Evolutionary conservation across 2,888 invertebrate species (phyloP).

Genomic region (Pristionchus fissidentatus): DNA sequence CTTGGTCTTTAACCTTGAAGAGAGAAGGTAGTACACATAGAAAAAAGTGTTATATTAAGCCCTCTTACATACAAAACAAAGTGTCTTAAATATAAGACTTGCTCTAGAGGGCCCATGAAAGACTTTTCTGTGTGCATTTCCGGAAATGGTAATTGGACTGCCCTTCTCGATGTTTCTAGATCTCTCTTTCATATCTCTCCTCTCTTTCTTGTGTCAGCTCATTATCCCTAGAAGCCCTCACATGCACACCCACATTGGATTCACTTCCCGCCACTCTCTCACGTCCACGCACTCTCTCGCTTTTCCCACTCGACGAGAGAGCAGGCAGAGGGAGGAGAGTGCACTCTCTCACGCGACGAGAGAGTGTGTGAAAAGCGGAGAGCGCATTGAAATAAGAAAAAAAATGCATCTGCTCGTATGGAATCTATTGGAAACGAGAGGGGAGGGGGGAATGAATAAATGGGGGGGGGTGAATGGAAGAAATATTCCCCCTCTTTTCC

Average conservation of each 20-base stretch:
- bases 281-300: neutral
- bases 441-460: no score
- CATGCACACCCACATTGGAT: neutral
- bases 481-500: neutral
- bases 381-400: neutral
- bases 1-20: no score
- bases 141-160: no score
- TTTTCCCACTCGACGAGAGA: neutral
- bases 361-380: neutral
- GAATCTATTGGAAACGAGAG: neutral
- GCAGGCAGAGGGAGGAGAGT: neutral
- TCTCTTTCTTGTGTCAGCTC: no score
- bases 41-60: no score
- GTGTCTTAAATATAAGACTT: no score
- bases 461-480: neutral
- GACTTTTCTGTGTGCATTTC: no score
- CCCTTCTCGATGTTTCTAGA: no score
- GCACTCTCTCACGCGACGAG: neutral
- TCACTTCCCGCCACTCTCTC: slow-evolving; percentile 8
- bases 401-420: neutral
- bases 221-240: slow-evolving; percentile 15
- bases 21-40: no score
- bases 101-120: no score
- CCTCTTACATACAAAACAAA: no score
- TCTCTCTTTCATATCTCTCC: no score